Percentiles rank a stretch among this genome's conserved stretches.
Evolutionary conservation across 2,797 vertebrate genomes (phyloP).

Genomic region (Gallinago nigripennis): DNA sequence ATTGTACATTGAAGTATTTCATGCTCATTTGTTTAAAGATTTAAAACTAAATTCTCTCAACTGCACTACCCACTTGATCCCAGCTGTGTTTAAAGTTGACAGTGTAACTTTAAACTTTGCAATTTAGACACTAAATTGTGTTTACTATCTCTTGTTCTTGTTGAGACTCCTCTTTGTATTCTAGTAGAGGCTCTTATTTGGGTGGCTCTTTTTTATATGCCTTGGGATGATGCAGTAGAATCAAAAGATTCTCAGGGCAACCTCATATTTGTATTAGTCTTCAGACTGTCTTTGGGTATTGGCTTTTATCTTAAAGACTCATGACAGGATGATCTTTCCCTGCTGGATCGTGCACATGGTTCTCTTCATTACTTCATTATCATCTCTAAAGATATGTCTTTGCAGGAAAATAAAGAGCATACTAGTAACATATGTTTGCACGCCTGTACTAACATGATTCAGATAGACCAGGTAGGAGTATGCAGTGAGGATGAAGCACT

Average conservation of each 20-base stretch:
- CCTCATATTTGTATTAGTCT: neutral
- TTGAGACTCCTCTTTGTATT: neutral
- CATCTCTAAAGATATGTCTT: neutral
- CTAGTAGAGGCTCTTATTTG: neutral
- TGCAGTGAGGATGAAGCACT: neutral
- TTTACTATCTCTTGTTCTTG: neutral
- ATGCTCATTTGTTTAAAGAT: neutral
- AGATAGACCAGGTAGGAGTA: neutral
- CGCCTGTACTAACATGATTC: neutral
- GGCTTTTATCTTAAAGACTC: neutral
- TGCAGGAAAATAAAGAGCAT: neutral
- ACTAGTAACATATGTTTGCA: neutral
- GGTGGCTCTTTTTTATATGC: neutral
- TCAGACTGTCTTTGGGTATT: neutral
- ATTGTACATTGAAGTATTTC: neutral
- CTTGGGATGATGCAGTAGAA: neutral
- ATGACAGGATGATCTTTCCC: neutral
- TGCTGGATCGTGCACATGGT: neutral
- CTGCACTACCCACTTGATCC: neutral
- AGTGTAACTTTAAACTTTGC: neutral
- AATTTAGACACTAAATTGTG: neutral
- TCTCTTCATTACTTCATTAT: neutral
- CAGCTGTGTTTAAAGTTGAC: neutral
- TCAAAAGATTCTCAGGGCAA: neutral
- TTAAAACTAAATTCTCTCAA: neutral